These are phyloP conservation scores for Cherax quadricarinatus DNA, from an alignment of 1,140 invertebrate genomes.

Conservation along the genomic window DNA sequence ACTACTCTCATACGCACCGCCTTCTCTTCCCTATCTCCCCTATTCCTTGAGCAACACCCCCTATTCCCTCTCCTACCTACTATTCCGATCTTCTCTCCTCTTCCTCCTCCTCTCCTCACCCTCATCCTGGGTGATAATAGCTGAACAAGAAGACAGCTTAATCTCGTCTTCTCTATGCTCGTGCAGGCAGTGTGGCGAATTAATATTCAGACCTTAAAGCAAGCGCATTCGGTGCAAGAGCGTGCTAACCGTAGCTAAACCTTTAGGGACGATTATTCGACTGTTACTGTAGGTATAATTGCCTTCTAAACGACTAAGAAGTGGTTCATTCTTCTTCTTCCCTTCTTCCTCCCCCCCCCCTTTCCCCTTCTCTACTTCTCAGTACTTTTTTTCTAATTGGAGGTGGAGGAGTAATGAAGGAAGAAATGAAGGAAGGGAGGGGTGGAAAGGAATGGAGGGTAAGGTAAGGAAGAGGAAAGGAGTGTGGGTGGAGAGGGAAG, in stretches of 20 bases:
- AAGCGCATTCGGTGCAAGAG: constrained; percentile 20
- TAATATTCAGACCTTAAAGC: constrained; percentile 25
- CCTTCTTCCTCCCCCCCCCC: not conserved
- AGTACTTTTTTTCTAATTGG: too few species aligned
- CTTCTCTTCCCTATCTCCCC: not conserved
- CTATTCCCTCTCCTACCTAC: too few species aligned
- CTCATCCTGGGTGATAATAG: constrained; percentile 8
- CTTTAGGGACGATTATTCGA: constrained; percentile 40
- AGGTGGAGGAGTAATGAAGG: too few species aligned
- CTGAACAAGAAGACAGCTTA: constrained; percentile 46
- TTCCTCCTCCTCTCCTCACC: not conserved
- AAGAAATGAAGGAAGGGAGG: too few species aligned
- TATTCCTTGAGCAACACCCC: not conserved
- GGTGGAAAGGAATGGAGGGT: too few species aligned
- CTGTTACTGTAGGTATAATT: constrained; percentile 21
- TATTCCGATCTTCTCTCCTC: not conserved
- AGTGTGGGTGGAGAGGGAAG: too few species aligned
- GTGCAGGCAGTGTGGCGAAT: constrained; percentile 33
- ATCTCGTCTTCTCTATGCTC: constrained; percentile 38
- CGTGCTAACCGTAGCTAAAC: constrained; percentile 23
- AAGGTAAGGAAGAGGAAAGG: too few species aligned
- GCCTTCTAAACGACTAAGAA: not conserved
- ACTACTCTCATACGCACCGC: not conserved
- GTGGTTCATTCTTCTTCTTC: not conserved
- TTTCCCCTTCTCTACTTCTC: too few species aligned